A percentile compares a stretch with the other conserved stretches of the same genome.
phyloP scores from a whole-genome alignment of 2,888 invertebrate species.

The Agonopterix arenella region DNA sequence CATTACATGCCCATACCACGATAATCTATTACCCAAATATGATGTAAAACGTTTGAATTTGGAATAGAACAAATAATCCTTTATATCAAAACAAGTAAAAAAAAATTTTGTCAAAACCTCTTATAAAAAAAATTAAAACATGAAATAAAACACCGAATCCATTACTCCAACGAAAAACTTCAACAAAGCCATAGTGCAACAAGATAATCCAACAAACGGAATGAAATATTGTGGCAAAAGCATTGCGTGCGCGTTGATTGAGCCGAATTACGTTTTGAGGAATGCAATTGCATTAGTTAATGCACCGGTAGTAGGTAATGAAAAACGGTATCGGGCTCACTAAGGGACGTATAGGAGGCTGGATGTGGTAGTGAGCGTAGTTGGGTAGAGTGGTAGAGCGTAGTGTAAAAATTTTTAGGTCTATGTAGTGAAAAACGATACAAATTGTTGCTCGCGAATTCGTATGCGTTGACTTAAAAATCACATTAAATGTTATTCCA shows the following conservation, averaged over 20 bases:
- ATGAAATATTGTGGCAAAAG: constrained; percentile 10
- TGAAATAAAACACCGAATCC: background rate
- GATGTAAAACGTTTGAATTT: background rate
- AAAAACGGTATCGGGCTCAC: constrained; percentile 19
- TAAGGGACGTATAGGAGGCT: constrained; percentile 10
- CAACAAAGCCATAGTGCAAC: background rate
- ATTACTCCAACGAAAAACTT: background rate
- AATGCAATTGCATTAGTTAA: constrained; percentile 67
- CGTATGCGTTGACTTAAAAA: too few relatives aligned
- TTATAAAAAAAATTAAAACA: background rate
- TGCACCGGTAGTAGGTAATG: constrained; percentile 35
- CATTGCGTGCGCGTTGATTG: constrained; percentile 57
- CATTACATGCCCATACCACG: too few relatives aligned
- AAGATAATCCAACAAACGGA: constrained; percentile 5
- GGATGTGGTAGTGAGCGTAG: constrained; percentile 13
- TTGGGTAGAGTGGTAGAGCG: background rate
- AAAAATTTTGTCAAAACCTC: background rate
- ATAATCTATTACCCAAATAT: too few relatives aligned
- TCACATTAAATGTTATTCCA: too few relatives aligned
- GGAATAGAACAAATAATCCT: background rate
- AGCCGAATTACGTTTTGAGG: constrained; percentile 57
- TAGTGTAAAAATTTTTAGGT: too few relatives aligned
- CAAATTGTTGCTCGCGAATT: too few relatives aligned
- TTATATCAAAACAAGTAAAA: background rate
- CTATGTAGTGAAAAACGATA: too few relatives aligned